A percentile compares a stretch with the other conserved stretches of the same genome.
phyloP scores from a whole-genome alignment of 2,888 invertebrate species.

The Drosophila mercatorum region DNA sequence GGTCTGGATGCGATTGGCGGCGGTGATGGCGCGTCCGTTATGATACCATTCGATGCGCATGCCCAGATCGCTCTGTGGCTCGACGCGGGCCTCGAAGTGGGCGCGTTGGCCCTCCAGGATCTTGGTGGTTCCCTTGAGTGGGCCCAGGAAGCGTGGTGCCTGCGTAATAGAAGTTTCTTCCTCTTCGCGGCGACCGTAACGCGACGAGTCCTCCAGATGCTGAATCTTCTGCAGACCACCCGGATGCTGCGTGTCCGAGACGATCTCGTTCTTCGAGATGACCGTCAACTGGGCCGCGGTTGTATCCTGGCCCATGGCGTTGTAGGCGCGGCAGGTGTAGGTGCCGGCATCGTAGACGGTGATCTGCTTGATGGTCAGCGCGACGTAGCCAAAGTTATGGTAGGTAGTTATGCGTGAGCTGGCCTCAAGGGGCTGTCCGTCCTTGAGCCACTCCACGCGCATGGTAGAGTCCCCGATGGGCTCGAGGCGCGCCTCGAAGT shows the following conservation, averaged over 20 bases:
- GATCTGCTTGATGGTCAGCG: conserved; percentile 95
- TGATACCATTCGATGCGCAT: conserved; percentile 98
- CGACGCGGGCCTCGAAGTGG: conserved; percentile 97
- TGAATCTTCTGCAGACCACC: conserved; percentile 96
- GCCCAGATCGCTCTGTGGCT: conserved; percentile 96
- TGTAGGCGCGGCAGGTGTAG: conserved; percentile 95
- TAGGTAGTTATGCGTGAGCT: conserved; percentile 96
- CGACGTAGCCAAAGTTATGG: conserved; percentile 97
- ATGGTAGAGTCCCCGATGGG: conserved; percentile 96
- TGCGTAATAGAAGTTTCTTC: conserved; percentile 91
- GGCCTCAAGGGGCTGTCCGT: conserved; percentile 95
- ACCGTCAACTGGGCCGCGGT: conserved; percentile 93
- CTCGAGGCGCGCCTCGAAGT: conserved; percentile 97
- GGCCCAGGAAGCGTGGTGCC: conserved; percentile 94
- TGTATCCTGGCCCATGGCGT: conserved; percentile 93
- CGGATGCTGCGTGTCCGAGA: conserved; percentile 96
- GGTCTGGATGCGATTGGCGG: conserved; percentile 95
- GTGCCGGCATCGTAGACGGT: conserved; percentile 95
- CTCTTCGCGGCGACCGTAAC: conserved; percentile 88
- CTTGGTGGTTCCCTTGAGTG: conserved; percentile 95
- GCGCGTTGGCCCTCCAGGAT: conserved; percentile 97
- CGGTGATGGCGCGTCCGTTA: conserved; percentile 95
- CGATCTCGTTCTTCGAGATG: conserved; percentile 93
- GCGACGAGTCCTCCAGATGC: conserved; percentile 92
- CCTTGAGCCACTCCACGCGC: conserved; percentile 96